Conservation (phyloP, 2,888 invertebrate genomes). For the Spialia ferax region DNA sequence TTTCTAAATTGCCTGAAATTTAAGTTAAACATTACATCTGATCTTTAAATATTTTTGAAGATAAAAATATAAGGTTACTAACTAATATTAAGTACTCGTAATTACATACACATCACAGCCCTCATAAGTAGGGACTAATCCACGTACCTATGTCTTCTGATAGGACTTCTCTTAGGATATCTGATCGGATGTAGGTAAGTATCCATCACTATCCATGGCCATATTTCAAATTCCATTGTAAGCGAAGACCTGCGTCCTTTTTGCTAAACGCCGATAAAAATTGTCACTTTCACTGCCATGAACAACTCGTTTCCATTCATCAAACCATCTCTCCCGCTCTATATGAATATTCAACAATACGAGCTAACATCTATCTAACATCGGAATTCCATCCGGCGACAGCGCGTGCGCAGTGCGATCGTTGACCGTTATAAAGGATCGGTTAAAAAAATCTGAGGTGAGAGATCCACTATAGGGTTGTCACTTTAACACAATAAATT, state of each 20-base stretch:
- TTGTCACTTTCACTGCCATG: conserved; percentile 6
- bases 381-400: conserved; percentile 32
- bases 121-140: no score
- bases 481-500: no score
- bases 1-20: no score
- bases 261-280: not conserved
- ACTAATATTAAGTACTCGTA: no score
- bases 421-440: conserved; percentile 57
- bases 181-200: no score
- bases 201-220: not conserved
- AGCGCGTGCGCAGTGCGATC: conserved; percentile 45
- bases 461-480: conserved; percentile 53
- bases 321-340: conserved; percentile 9
- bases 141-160: no score
- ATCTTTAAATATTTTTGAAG: no score
- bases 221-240: not conserved
- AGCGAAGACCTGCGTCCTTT: not conserved
- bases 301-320: conserved; percentile 31
- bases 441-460: conserved; percentile 53
- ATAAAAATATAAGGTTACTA: no score
- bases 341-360: conserved; percentile 39
- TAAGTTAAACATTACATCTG: no score
- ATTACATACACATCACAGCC: no score
- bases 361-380: conserved; percentile 27
- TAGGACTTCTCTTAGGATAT: no score